Evolutionary conservation across 2,797 vertebrate species (phyloP), one percentile per base, ranked within the genome.

Genomic region (Megalops cyprinoides): DNA sequence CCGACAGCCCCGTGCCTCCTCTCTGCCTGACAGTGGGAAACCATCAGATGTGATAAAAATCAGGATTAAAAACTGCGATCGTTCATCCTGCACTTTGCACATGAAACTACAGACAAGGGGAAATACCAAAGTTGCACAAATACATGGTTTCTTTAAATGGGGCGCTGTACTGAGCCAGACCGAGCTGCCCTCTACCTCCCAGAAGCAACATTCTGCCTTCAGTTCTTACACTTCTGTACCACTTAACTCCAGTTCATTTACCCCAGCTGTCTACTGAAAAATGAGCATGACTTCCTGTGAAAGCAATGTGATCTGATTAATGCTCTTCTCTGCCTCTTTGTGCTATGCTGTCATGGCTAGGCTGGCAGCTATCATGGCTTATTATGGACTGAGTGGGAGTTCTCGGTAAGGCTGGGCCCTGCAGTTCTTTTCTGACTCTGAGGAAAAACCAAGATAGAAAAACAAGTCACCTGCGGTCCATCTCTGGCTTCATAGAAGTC

Each of bases 401-500:
- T 15, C 67, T 48, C 51, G 42, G 39, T 25, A 46, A 18, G 49
- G 56, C 25, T 18, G 28, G 71, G 42, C 71, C 10, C 28, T 49
- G 39, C 18, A 53, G 67, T 67, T 53, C 83, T 80, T 88, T 80
- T 81, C 75, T 87, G 82, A 23, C 60, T 42, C 20, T 18, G 25
- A 78, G 20, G 20, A 73, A 65, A 81, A 91, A 58, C 58, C 51
- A 14, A 95, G 91, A 95, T 92, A 94, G 94, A 93, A 94, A 71
- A 94, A 92, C 89, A 92, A 94, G 88, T 96, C 95, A 97, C 97
- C 96, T 97, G 94, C 42, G 94, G 95, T 95, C 96, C 96, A 92
- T 97, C 96, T 96, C 96, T 97, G 94, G 96, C 95, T 97, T 98
- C 96, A 95, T 97, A 99, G 95, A 99, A 98, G 94, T 97, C 95